Base-by-base conservation (phyloP, 2,797 vertebrate species). In the Hypotaenidia philippensis region DNA sequence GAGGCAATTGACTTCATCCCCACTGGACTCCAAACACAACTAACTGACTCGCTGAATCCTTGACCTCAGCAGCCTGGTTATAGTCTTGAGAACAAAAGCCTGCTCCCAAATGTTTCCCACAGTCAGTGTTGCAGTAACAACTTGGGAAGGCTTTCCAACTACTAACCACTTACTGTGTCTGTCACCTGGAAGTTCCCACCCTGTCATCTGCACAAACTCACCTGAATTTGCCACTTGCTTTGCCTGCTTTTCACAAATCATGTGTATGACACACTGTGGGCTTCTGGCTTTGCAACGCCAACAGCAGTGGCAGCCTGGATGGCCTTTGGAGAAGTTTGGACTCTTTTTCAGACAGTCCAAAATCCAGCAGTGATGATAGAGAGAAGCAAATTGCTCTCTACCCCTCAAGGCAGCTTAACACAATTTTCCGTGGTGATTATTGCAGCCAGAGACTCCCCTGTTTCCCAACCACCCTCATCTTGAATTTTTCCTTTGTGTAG, bases 21-120 rank as follows among this genome's bases (percentile, higher is more conserved):
- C 77, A 19, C 41, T 10, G 44, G 70, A 74, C 72, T 93, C 55
- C 79, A 83, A 83, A 69, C 0, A 4, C 61, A 87, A 44, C 81
- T 88, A 78, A 75, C 29, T 83, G 68, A 44, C 41, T 44, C 18
- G 18, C 41, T 44, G 41, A 44, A 44, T 44, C 41, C 41, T 44
- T 44, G 41, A 44, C 41, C 41, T 44, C 52, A 36, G 52, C 74
- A 92, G 55, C 53, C 12, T 8, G 57, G 76, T n/a, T 41, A 29
- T 4, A n/a, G 63, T 12, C 59, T 45, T 72, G 84, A 70, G 88
- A 92, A 64, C 77, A 83, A 96, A 91, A 89, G 18, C 80, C 81
- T 84, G 59, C 61, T 91, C 47, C 68, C 41, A 81, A 80, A 23
- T 52, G 75, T 44, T 90, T 68, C 81, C 70, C 81, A 76, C 6